Base-by-base conservation (phyloP, 2,113 vertebrate genomes). In the Hyperopisus bebe region DNA sequence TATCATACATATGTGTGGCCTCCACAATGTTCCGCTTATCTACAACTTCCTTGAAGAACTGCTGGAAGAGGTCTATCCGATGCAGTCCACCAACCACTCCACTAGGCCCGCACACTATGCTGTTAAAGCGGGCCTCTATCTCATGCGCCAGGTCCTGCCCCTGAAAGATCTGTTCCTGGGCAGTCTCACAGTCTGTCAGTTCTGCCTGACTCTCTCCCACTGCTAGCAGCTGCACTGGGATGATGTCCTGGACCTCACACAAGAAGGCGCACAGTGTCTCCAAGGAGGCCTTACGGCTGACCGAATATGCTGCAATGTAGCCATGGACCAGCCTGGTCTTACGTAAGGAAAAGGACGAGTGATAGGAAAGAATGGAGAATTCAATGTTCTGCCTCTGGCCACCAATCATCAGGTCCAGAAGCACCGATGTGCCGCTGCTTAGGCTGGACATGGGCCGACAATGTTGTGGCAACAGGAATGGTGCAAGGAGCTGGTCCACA, bases 111-210 rank as follows among this genome's bases (percentile, higher is more conserved):
- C 96, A 96, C 8, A 97, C 95, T 1, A 98, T 88, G 0, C 95
- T 94, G 88, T 94, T 95, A 92, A 99, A 98, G 21, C 94, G 96
- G 8, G 96, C 98, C 0, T 98, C 97, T 27, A 99, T 97, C 92
- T 99, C 98, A 91, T 96, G 97, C 5, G 98, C 98, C 19, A 99
- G 96, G 90, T 99, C 98, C 89, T 98, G 97, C 7, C 97, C 98
- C 89, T 99, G 98, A 0, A 88, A 94, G 50, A 99, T 92, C 93
- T 98, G 98, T 70, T 99, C 98, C 31, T 96, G 93, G 82, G 97
- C 96, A 46, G 96, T 89, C 35, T 98, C 97, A 0, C 96, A 96
- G 91, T 99, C 98, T 15, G 95, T 93, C 85, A 97, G 91, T 70
- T 98, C 97, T 5, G 92, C 1, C 21, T 97, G 94, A 90, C 95